These are phyloP conservation scores for Setophaga coronata DNA, from an alignment of 2,113 vertebrate genomes.

Conservation along the genomic window DNA sequence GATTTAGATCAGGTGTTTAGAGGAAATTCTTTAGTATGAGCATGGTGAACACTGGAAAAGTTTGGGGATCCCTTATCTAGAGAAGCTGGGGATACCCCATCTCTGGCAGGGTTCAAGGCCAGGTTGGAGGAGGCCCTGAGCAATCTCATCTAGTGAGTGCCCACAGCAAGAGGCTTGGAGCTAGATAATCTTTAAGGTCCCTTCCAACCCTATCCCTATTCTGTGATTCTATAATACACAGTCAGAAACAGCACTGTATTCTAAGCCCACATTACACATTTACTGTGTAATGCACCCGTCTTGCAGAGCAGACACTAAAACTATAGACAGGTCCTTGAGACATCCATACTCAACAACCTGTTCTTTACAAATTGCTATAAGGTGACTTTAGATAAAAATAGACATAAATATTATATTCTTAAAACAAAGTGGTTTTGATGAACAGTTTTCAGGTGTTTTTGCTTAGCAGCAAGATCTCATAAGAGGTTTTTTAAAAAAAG, in stretches of 20 bases:
- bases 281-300: background rate
- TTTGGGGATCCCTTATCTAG: background rate
- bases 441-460: background rate
- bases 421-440: background rate
- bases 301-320: background rate
- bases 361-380: background rate
- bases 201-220: background rate
- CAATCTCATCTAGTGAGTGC: background rate
- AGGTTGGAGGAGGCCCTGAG: background rate
- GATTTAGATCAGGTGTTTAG: background rate
- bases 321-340: background rate
- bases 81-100: background rate
- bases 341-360: background rate
- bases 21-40: background rate
- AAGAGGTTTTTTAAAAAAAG: background rate
- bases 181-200: background rate
- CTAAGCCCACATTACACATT: background rate
- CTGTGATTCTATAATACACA: background rate
- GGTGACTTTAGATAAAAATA: background rate
- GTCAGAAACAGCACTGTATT: background rate
- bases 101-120: background rate
- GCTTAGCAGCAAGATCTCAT: background rate
- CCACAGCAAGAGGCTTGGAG: background rate
- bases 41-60: background rate
- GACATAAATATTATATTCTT: background rate